phyloP scores from a whole-genome alignment of 2,888 invertebrate genomes.

The Phyllotreta cruciferae region DNA sequence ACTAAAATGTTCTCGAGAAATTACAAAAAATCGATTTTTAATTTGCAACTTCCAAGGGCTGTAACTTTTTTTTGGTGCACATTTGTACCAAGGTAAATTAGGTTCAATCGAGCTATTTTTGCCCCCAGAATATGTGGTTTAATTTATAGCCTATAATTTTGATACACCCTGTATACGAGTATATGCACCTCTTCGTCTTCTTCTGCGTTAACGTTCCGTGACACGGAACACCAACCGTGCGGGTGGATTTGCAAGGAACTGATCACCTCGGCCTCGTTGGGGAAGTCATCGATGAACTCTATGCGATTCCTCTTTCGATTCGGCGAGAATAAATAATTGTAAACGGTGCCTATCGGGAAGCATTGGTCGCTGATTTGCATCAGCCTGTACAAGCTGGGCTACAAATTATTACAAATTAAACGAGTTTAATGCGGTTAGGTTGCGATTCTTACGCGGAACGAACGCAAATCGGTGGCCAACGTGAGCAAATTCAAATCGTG shows the following conservation, averaged over 20 bases:
- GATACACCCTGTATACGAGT: too few species aligned
- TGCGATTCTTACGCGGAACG: conserved; percentile 84
- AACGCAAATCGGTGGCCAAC: conserved; percentile 79
- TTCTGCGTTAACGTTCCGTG: conserved; percentile 85
- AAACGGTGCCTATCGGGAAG: conserved; percentile 80
- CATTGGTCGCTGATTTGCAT: conserved; percentile 87
- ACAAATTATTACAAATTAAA: conserved; percentile 47
- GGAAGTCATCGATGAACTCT: conserved; percentile 91
- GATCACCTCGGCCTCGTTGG: conserved; percentile 90
- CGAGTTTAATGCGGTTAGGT: too few species aligned
- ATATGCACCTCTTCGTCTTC: conserved; percentile 88
- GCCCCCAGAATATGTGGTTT: too few species aligned
- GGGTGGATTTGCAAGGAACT: conserved; percentile 89
- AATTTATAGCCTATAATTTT: too few species aligned
- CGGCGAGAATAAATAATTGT: conserved; percentile 81
- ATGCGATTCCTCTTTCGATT: conserved; percentile 80
- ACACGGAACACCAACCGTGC: conserved; percentile 87
- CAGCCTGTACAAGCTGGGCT: conserved; percentile 88
- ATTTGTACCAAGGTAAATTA: too few species aligned
- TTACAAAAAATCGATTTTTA: too few species aligned
- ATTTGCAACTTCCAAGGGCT: too few species aligned
- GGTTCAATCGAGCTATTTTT: too few species aligned
- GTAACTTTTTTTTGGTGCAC: too few species aligned
- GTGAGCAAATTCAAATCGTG: conserved; percentile 86
- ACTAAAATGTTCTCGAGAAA: too few species aligned